Evolutionary conservation across 1,140 invertebrate species (phyloP), one percentile per base, ranked within the genome.

Genomic region (Heliothis virescens): DNA sequence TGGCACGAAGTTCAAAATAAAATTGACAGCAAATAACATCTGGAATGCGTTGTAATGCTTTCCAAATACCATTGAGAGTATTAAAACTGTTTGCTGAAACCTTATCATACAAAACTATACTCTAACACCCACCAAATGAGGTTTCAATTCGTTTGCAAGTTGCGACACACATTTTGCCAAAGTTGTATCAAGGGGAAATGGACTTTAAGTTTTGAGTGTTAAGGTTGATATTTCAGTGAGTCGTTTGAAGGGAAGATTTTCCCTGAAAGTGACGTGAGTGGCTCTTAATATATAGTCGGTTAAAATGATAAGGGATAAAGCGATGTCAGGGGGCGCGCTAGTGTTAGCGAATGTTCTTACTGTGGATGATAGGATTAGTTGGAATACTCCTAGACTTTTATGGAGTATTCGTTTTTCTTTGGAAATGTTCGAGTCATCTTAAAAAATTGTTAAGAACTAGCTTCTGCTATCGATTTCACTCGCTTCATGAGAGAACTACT

Each of bases 21-120:
- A 50, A 21, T 75, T 34, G 57, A 21, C 18, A 13, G 47, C 18
- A 50, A 50, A 62, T 84, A 85, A 87, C 88, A 89, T 90, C 86
- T 86, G 86, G 87, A 86, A 79, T 87, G 80, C 83, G 85, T 85
- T 88, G 87, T 91, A 89, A 89, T 88, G 85, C 83, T 86, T 86
- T 85, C 83, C 86, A 90, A 89, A 89, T 87, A 72, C 86, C 80
- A 80, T 85, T 86, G 82, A 83, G 83, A 83, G 88, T 71, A 79
- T 75, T 81, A 74, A 55, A 10, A 79, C 80, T 85, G 83, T 89
- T 87, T 85, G 69, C 9, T 50, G 13, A 41, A 11, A 26, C 13
- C 1, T 2, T 48, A 29, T 26, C 16, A 60, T 2, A 15, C 4
- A 10, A 75, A 75, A 75, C 26, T 50, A n/a, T 2, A 62, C 72